These are phyloP conservation scores for Gallinago nigripennis DNA, from an alignment of 2,797 vertebrate genomes.

Conservation along the genomic window DNA sequence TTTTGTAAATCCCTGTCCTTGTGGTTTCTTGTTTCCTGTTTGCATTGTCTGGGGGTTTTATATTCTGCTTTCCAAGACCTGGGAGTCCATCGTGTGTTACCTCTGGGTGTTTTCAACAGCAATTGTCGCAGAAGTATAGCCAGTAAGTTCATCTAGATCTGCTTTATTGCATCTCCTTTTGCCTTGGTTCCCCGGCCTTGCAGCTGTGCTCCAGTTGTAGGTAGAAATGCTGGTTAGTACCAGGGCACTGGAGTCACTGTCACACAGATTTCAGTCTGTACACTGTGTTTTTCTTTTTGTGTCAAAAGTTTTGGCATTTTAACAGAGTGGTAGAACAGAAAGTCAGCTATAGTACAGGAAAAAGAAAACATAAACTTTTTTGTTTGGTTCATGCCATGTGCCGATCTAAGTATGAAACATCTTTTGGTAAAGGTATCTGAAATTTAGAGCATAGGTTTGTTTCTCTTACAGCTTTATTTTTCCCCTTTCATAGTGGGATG, in stretches of 20 bases:
- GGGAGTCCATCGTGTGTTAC: neutral
- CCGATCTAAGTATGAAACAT: neutral
- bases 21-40: neutral
- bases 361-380: neutral
- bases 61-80: neutral
- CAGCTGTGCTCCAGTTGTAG: neutral
- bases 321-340: neutral
- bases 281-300: neutral
- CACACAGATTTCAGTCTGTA: neutral
- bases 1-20: neutral
- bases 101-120: neutral
- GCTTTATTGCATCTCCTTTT: neutral
- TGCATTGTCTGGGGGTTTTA: neutral
- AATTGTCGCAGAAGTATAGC: neutral
- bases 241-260: neutral
- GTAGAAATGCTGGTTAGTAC: neutral
- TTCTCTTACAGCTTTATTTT: neutral
- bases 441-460: neutral
- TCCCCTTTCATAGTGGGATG: slow-evolving; percentile 4
- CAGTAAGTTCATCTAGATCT: neutral
- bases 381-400: neutral
- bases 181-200: neutral
- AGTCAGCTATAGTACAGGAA: neutral
- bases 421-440: neutral
- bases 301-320: neutral